Base-by-base conservation (phyloP, 2,797 vertebrate genomes). In the Scleropages formosus region DNA sequence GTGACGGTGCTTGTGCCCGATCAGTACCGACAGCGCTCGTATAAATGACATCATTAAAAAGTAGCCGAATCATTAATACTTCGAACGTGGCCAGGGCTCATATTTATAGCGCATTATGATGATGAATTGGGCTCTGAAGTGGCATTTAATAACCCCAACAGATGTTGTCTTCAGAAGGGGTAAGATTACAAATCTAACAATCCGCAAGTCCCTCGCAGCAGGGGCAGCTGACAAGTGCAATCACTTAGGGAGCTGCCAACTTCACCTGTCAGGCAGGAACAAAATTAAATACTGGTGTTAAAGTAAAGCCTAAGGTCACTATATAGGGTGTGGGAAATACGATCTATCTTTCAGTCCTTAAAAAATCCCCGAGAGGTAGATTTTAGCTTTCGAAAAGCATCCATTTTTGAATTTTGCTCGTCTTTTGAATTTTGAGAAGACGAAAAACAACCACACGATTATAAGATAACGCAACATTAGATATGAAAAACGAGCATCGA, bases 221-320 rank as follows among this genome's bases (percentile, higher is more conserved):
- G 22, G 71, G 47, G 63, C 60, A 73, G 15, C 64, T 77, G 87
- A 85, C 85, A 75, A 9, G 76, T 82, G 68, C 80, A 88, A 88
- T 88, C 84, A 82, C 87, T 91, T 91, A 89, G 87, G 86, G 89
- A 84, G 85, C 84, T 87, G 88, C 87, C 87, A 87, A 18, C 24
- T 59, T 49, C 86, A 88, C 84, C 82, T 87, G 80, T 86, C 78
- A 61, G 71, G 24, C 15, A 31, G 83, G 83, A 82, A 87, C 88
- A 87, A 86, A 91, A 88, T 89, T 87, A 90, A 88, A 90, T 89
- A 87, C 88, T 89, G 89, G 85, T 85, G 83, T 87, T 90, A 88
- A 84, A 89, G 83, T 86, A 87, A 84, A 76, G 82, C 80, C 88
- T 89, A 85, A 85, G 77, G 27, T 84, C 82, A 82, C 80, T 83